Conservation (phyloP, 2,888 invertebrate genomes). For the Scaptomyza cyrtandrae region DNA sequence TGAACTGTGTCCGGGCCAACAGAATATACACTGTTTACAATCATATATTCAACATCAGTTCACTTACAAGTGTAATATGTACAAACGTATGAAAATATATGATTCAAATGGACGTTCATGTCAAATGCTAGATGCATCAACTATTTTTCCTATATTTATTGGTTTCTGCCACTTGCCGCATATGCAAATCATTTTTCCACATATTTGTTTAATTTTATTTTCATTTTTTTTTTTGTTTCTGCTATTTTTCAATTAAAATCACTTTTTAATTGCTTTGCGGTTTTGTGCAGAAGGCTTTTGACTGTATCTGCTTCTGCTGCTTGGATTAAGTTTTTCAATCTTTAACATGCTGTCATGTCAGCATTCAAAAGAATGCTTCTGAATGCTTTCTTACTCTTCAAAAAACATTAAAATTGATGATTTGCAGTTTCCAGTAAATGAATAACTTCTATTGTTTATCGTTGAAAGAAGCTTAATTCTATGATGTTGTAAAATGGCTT, state of each 20-base stretch:
- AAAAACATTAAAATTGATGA: constrained; percentile 26
- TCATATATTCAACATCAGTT: constrained; percentile 9
- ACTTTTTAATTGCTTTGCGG: constrained; percentile 54
- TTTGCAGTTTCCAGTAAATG: constrained; percentile 38
- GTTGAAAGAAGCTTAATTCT: constrained; percentile 50
- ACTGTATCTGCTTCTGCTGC: constrained; percentile 12
- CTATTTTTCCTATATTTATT: constrained; percentile 39
- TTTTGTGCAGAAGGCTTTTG: constrained; percentile 27
- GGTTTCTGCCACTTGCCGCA: constrained; percentile 34
- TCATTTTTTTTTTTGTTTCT: background rate
- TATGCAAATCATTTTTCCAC: background rate
- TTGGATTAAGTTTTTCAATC: constrained; percentile 46
- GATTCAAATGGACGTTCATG: background rate
- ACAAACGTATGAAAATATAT: no score
- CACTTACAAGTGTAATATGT: background rate
- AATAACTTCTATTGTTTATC: constrained; percentile 20
- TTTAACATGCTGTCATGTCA: constrained; percentile 60
- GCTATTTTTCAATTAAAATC: constrained; percentile 37
- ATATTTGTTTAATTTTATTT: constrained; percentile 5
- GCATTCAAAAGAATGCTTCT: constrained; percentile 43
- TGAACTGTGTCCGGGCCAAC: constrained; percentile 6
- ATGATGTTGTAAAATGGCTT: constrained; percentile 49
- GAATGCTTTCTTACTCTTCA: background rate
- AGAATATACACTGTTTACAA: constrained; percentile 6
- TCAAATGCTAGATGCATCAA: constrained; percentile 9